Evolutionary conservation across 2,888 invertebrate genomes (phyloP).

Genomic region (Trachelus stipa): DNA sequence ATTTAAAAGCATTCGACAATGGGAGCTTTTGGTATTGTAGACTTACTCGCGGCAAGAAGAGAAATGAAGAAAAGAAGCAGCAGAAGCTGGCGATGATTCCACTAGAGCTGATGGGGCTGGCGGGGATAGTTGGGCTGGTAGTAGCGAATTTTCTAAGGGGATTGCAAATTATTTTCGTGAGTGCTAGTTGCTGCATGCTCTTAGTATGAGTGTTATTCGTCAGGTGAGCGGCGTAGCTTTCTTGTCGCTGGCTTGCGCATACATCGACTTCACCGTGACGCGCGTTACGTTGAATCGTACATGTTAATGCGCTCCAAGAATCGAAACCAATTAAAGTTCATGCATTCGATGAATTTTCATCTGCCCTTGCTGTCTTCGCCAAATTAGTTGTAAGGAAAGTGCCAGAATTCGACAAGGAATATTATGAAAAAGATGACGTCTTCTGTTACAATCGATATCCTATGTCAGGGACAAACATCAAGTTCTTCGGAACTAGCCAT

Average conservation of each 20-base stretch:
- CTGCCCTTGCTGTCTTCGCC: neutral
- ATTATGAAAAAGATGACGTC: too few species aligned
- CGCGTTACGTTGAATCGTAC: slow-evolving; percentile 12
- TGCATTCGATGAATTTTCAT: slow-evolving; percentile 12
- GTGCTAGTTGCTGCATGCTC: slow-evolving; percentile 57
- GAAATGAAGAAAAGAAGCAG: slow-evolving; percentile 35
- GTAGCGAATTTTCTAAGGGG: slow-evolving; percentile 54
- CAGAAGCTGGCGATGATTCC: slow-evolving; percentile 21
- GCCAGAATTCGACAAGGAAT: slow-evolving; percentile 15
- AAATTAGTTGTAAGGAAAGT: slow-evolving; percentile 21
- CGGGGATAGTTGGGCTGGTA: slow-evolving; percentile 32
- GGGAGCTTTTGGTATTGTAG: slow-evolving; percentile 61
- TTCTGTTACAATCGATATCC: slow-evolving; percentile 11
- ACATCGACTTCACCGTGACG: slow-evolving; percentile 12
- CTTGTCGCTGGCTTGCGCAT: slow-evolving; percentile 40
- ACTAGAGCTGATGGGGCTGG: slow-evolving; percentile 34
- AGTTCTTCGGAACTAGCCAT: too few species aligned
- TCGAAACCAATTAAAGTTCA: slow-evolving; percentile 22
- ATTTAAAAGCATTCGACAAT: slow-evolving; percentile 66
- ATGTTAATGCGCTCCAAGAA: neutral
- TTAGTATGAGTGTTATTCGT: slow-evolving; percentile 58
- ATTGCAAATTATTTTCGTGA: slow-evolving; percentile 60
- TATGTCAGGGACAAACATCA: too few species aligned
- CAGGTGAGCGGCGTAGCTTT: slow-evolving; percentile 56
- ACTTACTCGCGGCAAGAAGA: slow-evolving; percentile 44